These are phyloP conservation scores for Tetragonisca angustula DNA, from an alignment of 2,888 invertebrate genomes.

Conservation along the genomic window DNA sequence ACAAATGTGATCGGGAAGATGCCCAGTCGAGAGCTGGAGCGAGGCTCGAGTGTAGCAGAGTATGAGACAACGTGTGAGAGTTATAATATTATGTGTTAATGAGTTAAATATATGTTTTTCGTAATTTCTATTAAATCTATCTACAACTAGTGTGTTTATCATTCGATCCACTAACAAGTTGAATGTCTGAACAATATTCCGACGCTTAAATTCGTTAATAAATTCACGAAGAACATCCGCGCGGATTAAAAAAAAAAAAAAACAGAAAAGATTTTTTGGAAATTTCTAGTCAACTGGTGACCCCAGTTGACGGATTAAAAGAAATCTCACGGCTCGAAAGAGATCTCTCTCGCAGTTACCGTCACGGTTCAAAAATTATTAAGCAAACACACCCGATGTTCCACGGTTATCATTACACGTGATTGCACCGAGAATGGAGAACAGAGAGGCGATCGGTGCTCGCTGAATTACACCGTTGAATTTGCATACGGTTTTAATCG, in stretches of 20 bases:
- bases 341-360: not conserved
- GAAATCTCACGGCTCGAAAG: not conserved
- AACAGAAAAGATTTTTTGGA: not conserved
- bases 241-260: not conserved
- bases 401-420: conserved; percentile 38
- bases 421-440: not conserved
- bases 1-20: too few relatives aligned
- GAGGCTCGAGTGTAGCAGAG: too few relatives aligned
- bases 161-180: too few relatives aligned
- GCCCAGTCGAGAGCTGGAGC: too few relatives aligned
- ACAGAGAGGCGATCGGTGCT: not conserved
- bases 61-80: too few relatives aligned
- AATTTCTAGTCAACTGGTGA: not conserved
- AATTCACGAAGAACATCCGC: not conserved
- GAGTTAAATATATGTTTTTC: too few relatives aligned
- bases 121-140: too few relatives aligned
- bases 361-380: conserved; percentile 5
- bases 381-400: conserved; percentile 32
- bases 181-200: not conserved
- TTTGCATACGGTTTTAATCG: conserved; percentile 58
- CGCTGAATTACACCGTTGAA: conserved; percentile 13
- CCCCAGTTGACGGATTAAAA: not conserved
- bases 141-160: too few relatives aligned
- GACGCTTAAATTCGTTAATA: too few relatives aligned
- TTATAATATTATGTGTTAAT: too few relatives aligned